Evolutionary conservation across 2,888 invertebrate species (phyloP).

Genomic region (Nysson spinosus): DNA sequence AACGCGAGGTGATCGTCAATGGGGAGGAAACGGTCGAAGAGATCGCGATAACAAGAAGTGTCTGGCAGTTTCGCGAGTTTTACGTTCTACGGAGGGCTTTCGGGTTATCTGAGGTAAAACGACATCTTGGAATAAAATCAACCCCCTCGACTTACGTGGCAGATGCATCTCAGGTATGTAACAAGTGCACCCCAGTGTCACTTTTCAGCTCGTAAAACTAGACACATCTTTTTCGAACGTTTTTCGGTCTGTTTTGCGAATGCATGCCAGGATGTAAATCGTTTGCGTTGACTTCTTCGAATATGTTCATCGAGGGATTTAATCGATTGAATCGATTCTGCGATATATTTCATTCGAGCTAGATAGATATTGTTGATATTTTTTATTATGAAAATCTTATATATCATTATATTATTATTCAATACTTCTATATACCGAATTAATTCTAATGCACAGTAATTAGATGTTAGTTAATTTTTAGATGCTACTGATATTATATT

Average conservation of each 20-base stretch:
- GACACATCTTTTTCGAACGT: constrained; percentile 37
- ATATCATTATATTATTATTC: too few relatives aligned
- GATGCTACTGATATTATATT: too few relatives aligned
- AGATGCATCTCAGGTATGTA: constrained; percentile 12
- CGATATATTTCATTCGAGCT: too few relatives aligned
- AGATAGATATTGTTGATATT: too few relatives aligned
- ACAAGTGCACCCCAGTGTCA: constrained; percentile 4
- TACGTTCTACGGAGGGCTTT: constrained; percentile 39
- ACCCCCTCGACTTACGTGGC: neutral
- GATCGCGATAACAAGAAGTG: constrained; percentile 15
- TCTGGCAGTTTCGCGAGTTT: constrained; percentile 31
- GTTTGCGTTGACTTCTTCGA: too few relatives aligned
- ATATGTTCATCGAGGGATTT: constrained; percentile 19
- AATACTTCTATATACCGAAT: too few relatives aligned
- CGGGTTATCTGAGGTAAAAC: constrained; percentile 22
- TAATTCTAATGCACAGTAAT: too few relatives aligned
- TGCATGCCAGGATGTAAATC: constrained; percentile 14
- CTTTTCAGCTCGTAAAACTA: constrained; percentile 29
- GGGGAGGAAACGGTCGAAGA: constrained; percentile 7
- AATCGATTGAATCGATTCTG: too few relatives aligned
- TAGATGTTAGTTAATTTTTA: too few relatives aligned
- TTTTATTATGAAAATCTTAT: too few relatives aligned
- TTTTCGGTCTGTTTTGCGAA: constrained; percentile 32
- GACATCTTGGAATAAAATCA: constrained; percentile 29
- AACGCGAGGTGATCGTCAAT: neutral